phyloP scores from a whole-genome alignment of 2,888 invertebrate species.

The Hypolimnas misippus region DNA sequence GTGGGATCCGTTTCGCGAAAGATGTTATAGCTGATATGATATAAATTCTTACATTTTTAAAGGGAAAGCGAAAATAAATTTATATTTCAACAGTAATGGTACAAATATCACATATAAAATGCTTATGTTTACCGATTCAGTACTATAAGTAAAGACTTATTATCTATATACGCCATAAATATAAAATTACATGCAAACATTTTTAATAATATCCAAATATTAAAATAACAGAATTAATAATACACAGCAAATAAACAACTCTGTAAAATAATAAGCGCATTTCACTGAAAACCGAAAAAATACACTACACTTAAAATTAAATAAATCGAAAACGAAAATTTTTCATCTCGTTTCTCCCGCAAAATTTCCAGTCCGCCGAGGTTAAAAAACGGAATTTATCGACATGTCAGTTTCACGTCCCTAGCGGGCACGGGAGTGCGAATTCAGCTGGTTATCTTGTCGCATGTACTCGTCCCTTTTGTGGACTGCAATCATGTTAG shows the following conservation, averaged over 20 bases:
- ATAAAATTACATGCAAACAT: too few species aligned
- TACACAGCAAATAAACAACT: neutral
- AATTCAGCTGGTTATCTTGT: constrained; percentile 53
- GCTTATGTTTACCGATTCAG: too few species aligned
- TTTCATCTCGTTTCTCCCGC: neutral
- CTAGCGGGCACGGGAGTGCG: constrained; percentile 47
- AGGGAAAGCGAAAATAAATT: neutral
- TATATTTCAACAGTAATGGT: neutral
- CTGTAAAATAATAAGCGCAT: neutral
- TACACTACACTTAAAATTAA: neutral
- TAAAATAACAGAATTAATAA: neutral
- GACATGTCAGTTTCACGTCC: constrained; percentile 31
- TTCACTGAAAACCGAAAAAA: neutral
- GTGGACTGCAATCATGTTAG: constrained; percentile 44
- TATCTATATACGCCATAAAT: too few species aligned
- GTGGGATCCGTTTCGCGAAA: constrained; percentile 39
- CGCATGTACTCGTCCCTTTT: constrained; percentile 42
- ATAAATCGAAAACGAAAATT: constrained; percentile 2
- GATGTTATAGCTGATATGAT: constrained; percentile 30
- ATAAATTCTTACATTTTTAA: constrained; percentile 16
- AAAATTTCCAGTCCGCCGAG: constrained; percentile 1
- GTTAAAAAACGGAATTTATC: constrained; percentile 32
- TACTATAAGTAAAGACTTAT: too few species aligned
- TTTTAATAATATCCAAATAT: neutral
- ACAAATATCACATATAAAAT: too few species aligned